phyloP scores from a whole-genome alignment of 2,888 invertebrate species.

The Trisateles emortualis region DNA sequence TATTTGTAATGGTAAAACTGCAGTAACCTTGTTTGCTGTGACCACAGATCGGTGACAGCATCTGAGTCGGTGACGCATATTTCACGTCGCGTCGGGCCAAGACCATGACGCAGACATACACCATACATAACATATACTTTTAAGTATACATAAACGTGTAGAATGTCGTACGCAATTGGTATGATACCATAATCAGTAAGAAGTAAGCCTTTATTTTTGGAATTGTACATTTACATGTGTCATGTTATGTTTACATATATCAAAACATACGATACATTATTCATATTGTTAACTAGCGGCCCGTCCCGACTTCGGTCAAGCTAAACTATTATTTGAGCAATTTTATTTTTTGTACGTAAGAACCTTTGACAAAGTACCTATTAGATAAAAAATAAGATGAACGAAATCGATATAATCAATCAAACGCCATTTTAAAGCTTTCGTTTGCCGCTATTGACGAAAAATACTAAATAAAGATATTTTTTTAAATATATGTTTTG shows the following conservation, averaged over 20 bases:
- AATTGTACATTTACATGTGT: constrained; percentile 31
- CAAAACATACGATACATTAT: constrained; percentile 7
- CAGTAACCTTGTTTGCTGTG: constrained; percentile 40
- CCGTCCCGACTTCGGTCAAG: too few relatives aligned
- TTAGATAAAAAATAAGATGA: too few relatives aligned
- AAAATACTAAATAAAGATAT: too few relatives aligned
- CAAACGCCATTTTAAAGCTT: too few relatives aligned
- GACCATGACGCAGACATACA: constrained; percentile 37
- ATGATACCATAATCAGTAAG: constrained; percentile 34
- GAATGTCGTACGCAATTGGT: constrained; percentile 29
- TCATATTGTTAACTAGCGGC: not conserved
- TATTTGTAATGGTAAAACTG: constrained; percentile 35
- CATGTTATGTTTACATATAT: constrained; percentile 15
- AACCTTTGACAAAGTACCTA: too few relatives aligned
- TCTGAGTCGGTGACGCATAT: constrained; percentile 32
- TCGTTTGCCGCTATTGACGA: too few relatives aligned
- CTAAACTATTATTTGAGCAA: too few relatives aligned
- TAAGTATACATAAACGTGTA: constrained; percentile 17
- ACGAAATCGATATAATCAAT: too few relatives aligned
- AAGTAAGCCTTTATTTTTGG: constrained; percentile 15
- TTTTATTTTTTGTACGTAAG: too few relatives aligned
- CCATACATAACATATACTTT: constrained; percentile 13
- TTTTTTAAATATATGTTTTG: too few relatives aligned
- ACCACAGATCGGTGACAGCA: constrained; percentile 38
- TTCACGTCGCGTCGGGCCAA: constrained; percentile 22